Base-by-base conservation (phyloP, 35 echinoderm and acorn worm genomes). In the Ophioderma brevispina region DNA sequence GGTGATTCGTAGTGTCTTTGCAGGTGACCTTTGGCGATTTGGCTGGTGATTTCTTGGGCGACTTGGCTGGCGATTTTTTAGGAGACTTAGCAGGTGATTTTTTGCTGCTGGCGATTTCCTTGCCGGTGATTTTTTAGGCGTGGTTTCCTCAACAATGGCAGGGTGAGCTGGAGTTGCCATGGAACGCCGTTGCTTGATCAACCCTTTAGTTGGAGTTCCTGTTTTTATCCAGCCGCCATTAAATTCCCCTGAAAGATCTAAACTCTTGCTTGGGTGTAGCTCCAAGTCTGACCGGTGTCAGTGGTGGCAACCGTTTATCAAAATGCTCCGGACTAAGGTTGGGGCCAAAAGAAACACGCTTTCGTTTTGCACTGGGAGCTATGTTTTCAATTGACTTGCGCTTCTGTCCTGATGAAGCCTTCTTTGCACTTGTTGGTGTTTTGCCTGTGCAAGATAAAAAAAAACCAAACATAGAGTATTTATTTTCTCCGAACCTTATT, bases 261-360 rank as follows among this genome's bases (percentile, higher is more conserved):
- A 82, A 70, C 43, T 85, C 43, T 32, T 79, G 59, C 8, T 39
- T 81, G 76, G 97, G 97, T 19, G 93, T 85, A 38, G 94, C 84
- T 78, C 97, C 97, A 41, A 91, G 88, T 21, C 92, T 89, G 6
- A 99, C 34, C 37, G 97, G 97, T 36, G 97, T 99, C 4, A 89
- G 87, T 33, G 94, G 90, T 49, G 97, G 97, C 40, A 99, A 84
- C 30, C 75, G 84, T 56, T 95, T 99, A 78, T 99, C 97, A 93
- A 99, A 99, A 31, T 79, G 93, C 80, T 99, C 97, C 78, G 97
- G 97, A 76, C 97, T 99, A 10, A 99, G 91, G 14, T 89, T 41
- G 35, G 97, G 97, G 23, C 97, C 97, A 89, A 99, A 99, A 39
- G 97, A 99, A 0, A 99, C 97, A 38, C 97, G 87, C 88, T 99